Evolutionary conservation across 2,797 vertebrate species (phyloP), one percentile per base, ranked within the genome.

Genomic region (Pseudochromis fuscus): DNA sequence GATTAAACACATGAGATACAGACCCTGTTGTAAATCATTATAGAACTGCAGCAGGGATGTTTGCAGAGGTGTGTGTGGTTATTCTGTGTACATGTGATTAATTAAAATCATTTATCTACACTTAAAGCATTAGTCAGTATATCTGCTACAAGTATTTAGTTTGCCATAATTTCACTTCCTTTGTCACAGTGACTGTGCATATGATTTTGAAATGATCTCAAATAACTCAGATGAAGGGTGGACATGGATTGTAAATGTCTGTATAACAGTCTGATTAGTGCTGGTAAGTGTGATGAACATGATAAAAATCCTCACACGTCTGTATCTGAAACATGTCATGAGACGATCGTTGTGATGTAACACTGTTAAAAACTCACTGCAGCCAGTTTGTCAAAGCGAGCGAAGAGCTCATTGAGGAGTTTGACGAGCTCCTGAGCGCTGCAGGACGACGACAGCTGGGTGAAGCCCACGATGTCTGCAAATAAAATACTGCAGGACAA

Each of bases 381-480:
- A 2, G 97, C 96, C 81, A 98, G 91, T 87, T 97, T 98, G 93
- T 98, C 97, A 0, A 98, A 98, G 62, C 97, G 96, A 35, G 97
- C 97, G 0, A 98, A 98, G 62, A 98, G 94, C 88, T 98, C 96
- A 0, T 98, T 98, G 58, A 98, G 95, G 73, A 98, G 93, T 78
- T 98, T 98, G 79, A 98, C 97, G 44, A 98, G 93, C 88, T 98
- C 96, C 77, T 98, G 97, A 53, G 97, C 97, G 0, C 95, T 98
- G 92, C 97, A 98, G 65, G 94, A 91, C 0, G 97, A 98, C 0
- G 97, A 98, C 49, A 98, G 94, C 89, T 98, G 97, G 0, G 97
- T 98, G 91, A 98, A 98, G 75, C 97, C 97, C 61, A 98, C 97
- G 0, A 98, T 98, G 89, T 98, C 97, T 0, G 97, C 97, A 57